Base-by-base conservation (phyloP, 2,113 vertebrate genomes). In the Parus major region DNA sequence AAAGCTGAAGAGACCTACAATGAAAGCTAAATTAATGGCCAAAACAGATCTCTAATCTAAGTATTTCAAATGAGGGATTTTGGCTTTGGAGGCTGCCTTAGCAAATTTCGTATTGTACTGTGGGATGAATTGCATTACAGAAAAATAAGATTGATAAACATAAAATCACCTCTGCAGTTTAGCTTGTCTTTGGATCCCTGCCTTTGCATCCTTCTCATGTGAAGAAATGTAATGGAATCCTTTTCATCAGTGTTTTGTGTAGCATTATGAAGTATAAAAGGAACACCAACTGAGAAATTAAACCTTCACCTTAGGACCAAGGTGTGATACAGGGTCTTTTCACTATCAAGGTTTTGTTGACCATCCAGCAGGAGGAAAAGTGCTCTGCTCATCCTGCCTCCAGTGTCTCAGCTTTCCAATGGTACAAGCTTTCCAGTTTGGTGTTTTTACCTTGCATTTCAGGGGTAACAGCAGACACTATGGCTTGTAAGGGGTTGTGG, bases 1-100 rank as follows among this genome's bases (percentile, higher is more conserved):
- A 96, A 92, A 83, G 55, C 93, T 96, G 82, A 70, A 88, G 75
- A 96, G 92, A 71, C 75, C 66, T 59, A 73, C 66, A 90, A 57
- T 90, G 91, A 90, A 82, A 86, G 23, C 64, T 66, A 73, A 88
- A 93, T 81, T 77, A 95, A 92, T 83, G 80, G 12, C 39, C 69
- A 65, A 94, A 93, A 22, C 60, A 90, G 82, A 73, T 33, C 55
- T 81, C 64, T 86, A 68, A 85, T 87, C 78, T 60, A 65, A 52
- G 8, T 85, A 86, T 88, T 92, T 95, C 72, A 71, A 52, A 90
- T 55, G 31, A 81, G 60, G 52, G 87, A 75, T 53, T 92, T 64
- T 47, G 35, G 13, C 71, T 90, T 75, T 83, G 72, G 44, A 75
- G 64, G 33, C 76, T 81, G 47, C 64, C 56, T 70, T 88, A 46